Evolutionary conservation across 1,140 invertebrate species (phyloP), one percentile per base, ranked within the genome.

Genomic region (Drosophila kanapiae): DNA sequence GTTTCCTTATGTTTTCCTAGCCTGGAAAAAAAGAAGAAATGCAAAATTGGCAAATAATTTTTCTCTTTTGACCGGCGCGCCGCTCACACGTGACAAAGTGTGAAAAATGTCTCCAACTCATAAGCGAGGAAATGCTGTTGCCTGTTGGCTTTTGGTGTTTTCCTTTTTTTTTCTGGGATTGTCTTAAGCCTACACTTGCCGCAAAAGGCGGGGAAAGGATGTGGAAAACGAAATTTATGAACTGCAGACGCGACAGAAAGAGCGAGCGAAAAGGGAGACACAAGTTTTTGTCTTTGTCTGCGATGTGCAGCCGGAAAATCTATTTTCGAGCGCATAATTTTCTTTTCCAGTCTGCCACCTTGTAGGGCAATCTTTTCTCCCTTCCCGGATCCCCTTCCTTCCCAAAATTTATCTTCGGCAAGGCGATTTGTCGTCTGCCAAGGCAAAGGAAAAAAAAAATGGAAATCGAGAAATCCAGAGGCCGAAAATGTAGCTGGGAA

Each of bases 291-390:
- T 78, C 49, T 77, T 23, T 56, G 74, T 51, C 42, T 81, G 63
- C 68, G 29, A 43, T 58, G 61, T 80, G 77, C 72, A 53, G 75
- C 84, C 78, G 77, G 84, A 90, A 90, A 88, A 88, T 90, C 84
- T 88, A 88, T 88, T 88, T 88, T 78, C 54, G 54, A 69, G 69
- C 77, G 78, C 84, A 90, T 90, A 88, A 88, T 90, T 88, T 88
- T 84, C 79, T 78, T 88, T 84, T 84, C 77, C 80, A 88, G 74
- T 68, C 80, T 80, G 84, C 72, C 84, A 87, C 80, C 72, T 87
- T 87, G 53, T 74, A 78, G 59, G 83, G 68, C 82, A 84, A 67
- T 37, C 40, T 42, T 61, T 77, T 45, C 72, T 58, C 37, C 33
- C 38, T 14, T 23, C 42, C 16, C 29, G 27, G 40, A 13, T 1